Evolutionary conservation across 2,888 invertebrate genomes (phyloP).

Genomic region (Nebria salina): DNA sequence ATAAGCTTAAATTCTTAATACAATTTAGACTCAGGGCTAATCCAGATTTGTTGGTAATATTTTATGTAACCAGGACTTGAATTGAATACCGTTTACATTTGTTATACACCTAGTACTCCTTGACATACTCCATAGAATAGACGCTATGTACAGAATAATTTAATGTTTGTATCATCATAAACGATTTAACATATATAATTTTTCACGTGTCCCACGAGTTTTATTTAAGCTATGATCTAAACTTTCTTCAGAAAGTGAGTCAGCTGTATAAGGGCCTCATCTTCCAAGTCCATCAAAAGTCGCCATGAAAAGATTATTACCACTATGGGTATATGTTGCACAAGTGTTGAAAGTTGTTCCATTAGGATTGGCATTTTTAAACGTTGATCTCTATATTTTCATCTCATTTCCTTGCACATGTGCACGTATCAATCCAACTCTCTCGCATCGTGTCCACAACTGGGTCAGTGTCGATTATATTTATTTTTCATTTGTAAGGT

Average conservation of each 20-base stretch:
- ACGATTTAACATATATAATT: neutral
- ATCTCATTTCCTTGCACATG: neutral
- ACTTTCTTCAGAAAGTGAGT: neutral
- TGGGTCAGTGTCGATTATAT: neutral
- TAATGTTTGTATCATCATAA: neutral
- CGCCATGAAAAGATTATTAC: neutral
- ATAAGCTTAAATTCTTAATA: neutral
- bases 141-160: neutral
- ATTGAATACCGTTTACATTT: neutral
- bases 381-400: neutral
- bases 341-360: neutral
- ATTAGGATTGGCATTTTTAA: conserved; percentile 1
- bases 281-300: neutral
- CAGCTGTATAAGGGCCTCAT: neutral
- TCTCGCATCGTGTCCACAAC: neutral
- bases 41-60: neutral
- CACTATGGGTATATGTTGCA: neutral
- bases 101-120: neutral
- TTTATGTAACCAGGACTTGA: conserved; percentile 1
- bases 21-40: too few species aligned
- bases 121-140: neutral
- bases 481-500: neutral
- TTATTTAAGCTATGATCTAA: neutral
- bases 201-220: neutral
- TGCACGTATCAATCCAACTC: neutral